Evolutionary conservation across 2,888 invertebrate genomes (phyloP).

Genomic region (Ypsolopha scabrella): DNA sequence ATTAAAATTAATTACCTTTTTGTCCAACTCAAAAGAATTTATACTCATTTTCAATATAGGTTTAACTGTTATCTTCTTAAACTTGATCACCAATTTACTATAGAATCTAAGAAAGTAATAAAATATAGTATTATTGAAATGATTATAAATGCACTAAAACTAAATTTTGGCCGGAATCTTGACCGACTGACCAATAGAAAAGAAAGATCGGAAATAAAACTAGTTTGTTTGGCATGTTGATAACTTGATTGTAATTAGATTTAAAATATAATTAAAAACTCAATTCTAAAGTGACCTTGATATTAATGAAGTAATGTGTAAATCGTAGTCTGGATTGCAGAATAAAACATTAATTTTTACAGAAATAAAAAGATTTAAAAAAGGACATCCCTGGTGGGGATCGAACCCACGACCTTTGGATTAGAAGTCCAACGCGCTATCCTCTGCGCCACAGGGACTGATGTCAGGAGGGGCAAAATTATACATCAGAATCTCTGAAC

Average conservation of each 20-base stretch:
- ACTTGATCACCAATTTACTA: too few relatives aligned
- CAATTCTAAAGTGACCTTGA: not conserved
- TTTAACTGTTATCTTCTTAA: too few relatives aligned
- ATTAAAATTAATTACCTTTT: too few relatives aligned
- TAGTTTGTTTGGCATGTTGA: not conserved
- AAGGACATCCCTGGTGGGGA: conserved; percentile 81
- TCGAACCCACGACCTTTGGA: conserved; percentile 90
- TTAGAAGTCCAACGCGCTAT: conserved; percentile 91
- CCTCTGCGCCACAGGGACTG: conserved; percentile 86
- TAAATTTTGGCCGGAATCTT: not conserved
- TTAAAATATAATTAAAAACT: not conserved
- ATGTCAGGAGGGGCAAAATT: conserved; percentile 21
- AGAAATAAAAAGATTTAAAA: conserved; percentile 10
- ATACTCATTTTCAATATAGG: too few relatives aligned
- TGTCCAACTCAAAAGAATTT: too few relatives aligned
- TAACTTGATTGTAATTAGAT: not conserved
- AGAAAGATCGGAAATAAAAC: too few relatives aligned
- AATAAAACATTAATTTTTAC: not conserved
- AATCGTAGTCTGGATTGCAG: too few relatives aligned
- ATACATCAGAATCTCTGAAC: conserved; percentile 10
- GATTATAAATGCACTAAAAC: not conserved
- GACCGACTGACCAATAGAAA: too few relatives aligned
- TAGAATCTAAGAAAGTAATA: too few relatives aligned
- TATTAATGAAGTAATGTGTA: not conserved
- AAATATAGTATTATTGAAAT: not conserved